Percentiles rank a stretch among this genome's conserved stretches.
Evolutionary conservation across 2,113 vertebrate species (phyloP).

Genomic region (Lasiurus cinereus): DNA sequence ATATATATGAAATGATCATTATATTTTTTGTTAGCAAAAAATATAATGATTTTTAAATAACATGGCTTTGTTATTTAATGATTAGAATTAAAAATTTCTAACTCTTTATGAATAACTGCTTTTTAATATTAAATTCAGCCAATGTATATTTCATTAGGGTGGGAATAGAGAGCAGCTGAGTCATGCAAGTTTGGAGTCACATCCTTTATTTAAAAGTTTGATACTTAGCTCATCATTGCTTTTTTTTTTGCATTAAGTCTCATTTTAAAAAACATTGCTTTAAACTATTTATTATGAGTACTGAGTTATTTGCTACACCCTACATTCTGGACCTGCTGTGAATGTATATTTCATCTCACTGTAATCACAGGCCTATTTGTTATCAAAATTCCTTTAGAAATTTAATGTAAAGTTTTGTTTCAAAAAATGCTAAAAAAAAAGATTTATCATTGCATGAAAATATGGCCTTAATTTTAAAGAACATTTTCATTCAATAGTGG

Average conservation of each 20-base stretch:
- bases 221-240: not conserved
- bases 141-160: not conserved
- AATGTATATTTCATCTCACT: not conserved
- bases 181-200: not conserved
- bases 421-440: conserved; percentile 3
- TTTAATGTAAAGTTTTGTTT: not conserved
- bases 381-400: not conserved
- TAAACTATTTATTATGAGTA: not conserved
- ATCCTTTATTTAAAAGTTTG: not conserved
- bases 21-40: not conserved
- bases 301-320: not conserved
- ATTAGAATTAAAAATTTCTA: not conserved
- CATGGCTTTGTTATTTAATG: not conserved
- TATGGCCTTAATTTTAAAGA: not conserved
- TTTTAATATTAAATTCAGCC: not conserved
- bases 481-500: not conserved
- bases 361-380: not conserved
- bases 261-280: not conserved
- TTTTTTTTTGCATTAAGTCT: not conserved
- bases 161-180: not conserved
- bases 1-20: not conserved
- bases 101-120: not conserved
- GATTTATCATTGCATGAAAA: not conserved
- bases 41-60: not conserved
- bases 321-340: not conserved